Evolutionary conservation across 2,888 invertebrate species (phyloP).

Genomic region (Phyllotreta striolata): DNA sequence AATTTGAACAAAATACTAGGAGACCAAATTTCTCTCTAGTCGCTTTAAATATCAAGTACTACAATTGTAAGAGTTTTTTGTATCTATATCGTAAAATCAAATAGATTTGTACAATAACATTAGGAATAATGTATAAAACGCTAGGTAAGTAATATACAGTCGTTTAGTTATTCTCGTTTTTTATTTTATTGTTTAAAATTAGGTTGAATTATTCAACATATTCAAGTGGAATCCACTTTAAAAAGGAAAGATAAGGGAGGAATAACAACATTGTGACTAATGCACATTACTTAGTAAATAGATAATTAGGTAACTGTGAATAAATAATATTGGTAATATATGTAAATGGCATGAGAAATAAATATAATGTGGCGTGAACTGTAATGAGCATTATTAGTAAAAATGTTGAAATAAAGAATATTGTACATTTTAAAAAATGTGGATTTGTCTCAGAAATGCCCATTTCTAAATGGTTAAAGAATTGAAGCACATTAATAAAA

Average conservation of each 20-base stretch:
- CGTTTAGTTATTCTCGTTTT: slow-evolving; percentile 23
- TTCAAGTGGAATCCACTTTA: background rate
- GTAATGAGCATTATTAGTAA: too few relatives aligned
- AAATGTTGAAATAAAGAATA: too few relatives aligned
- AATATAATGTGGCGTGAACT: too few relatives aligned
- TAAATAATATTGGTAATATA: too few relatives aligned
- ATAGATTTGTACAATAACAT: slow-evolving; percentile 29
- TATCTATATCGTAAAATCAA: slow-evolving; percentile 29
- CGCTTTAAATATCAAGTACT: slow-evolving; percentile 31
- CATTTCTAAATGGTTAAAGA: too few relatives aligned
- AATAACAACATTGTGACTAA: too few relatives aligned
- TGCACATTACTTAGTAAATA: too few relatives aligned
- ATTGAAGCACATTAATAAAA: too few relatives aligned
- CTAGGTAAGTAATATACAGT: slow-evolving; percentile 27
- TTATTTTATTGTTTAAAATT: background rate
- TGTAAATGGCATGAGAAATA: too few relatives aligned
- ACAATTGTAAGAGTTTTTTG: slow-evolving; percentile 27
- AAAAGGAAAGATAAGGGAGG: background rate
- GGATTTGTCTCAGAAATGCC: too few relatives aligned
- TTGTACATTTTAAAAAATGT: too few relatives aligned
- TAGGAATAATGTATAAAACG: slow-evolving; percentile 29
- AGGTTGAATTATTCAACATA: background rate
- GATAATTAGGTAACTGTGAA: too few relatives aligned
- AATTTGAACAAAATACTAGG: slow-evolving; percentile 25
- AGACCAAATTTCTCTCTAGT: slow-evolving; percentile 33